Percentiles rank a stretch among this genome's conserved stretches.
These are phyloP conservation scores for Anoplolepis gracilipes DNA, from an alignment of 1,140 invertebrate species.

Conservation along the genomic window DNA sequence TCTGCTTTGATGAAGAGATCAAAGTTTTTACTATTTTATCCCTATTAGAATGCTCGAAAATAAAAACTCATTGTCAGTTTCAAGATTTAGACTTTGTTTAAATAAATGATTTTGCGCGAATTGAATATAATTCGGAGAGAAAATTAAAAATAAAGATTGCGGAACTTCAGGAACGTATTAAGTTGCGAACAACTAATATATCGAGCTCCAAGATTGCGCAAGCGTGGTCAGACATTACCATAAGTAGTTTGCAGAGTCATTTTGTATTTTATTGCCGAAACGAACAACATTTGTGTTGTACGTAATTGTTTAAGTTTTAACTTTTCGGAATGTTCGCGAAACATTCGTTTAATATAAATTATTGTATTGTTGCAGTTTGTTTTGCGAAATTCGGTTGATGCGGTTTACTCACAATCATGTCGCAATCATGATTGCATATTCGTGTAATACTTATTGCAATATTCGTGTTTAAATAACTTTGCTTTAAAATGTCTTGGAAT, in stretches of 20 bases:
- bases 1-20: too few species aligned
- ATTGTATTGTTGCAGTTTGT: neutral
- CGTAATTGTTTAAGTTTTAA: neutral
- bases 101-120: neutral
- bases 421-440: too few species aligned
- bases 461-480: too few species aligned
- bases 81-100: too few species aligned
- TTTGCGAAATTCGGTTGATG: neutral
- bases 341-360: neutral
- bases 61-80: too few species aligned
- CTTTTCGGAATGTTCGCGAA: neutral
- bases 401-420: neutral
- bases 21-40: too few species aligned
- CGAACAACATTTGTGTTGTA: neutral
- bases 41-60: neutral
- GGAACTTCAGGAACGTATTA: conserved; percentile 2
- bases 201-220: conserved; percentile 48
- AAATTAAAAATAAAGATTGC: neutral
- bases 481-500: too few species aligned
- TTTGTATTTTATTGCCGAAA: conserved; percentile 13
- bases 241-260: conserved; percentile 59
- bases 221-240: conserved; percentile 28
- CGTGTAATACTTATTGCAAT: too few species aligned
- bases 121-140: neutral
- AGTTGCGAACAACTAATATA: neutral